Conservation (phyloP, 2,888 invertebrate species). For the Eupithecia subfuscata region DNA sequence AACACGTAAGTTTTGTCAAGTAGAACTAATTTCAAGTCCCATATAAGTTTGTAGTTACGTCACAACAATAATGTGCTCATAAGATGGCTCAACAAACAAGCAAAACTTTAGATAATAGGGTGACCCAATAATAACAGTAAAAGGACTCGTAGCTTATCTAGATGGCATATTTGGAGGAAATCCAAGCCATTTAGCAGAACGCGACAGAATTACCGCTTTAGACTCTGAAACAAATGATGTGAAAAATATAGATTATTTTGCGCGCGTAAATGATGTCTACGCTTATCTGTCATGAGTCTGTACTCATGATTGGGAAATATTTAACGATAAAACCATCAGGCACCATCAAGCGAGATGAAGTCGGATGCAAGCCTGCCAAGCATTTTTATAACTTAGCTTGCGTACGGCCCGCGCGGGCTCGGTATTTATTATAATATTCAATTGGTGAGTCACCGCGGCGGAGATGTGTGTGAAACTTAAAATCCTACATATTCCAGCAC, state of each 20-base stretch:
- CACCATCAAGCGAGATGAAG: neutral
- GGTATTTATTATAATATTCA: neutral
- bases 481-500: neutral
- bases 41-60: constrained; percentile 39
- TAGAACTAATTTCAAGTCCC: constrained; percentile 39
- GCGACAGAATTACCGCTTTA: constrained; percentile 72
- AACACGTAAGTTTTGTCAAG: constrained; percentile 31
- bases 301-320: neutral
- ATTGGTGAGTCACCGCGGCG: neutral
- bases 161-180: constrained; percentile 77
- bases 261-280: neutral
- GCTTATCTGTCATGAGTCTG: neutral
- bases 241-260: constrained; percentile 64
- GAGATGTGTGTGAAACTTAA: neutral
- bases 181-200: constrained; percentile 77
- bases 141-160: constrained; percentile 73
- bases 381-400: neutral
- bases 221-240: constrained; percentile 75
- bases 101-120: constrained; percentile 58
- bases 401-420: neutral
- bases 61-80: constrained; percentile 40
- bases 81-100: constrained; percentile 51
- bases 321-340: neutral
- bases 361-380: neutral
- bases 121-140: constrained; percentile 69